phyloP scores from a whole-genome alignment of 2,113 vertebrate genomes.

The Neogale vison region DNA sequence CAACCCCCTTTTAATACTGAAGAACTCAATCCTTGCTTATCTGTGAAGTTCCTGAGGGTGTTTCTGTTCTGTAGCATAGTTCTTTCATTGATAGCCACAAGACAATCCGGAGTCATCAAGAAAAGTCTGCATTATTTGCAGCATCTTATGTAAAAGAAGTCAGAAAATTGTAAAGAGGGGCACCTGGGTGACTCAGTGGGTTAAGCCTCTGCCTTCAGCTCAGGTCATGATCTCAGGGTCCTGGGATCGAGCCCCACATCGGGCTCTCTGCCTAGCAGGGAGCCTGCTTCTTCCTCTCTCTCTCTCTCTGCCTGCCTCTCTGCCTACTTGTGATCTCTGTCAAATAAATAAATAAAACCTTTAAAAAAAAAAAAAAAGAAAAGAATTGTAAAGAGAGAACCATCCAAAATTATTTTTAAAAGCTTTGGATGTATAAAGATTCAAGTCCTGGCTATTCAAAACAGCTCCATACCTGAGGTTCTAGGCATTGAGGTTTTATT shows the following conservation, averaged over 20 bases:
- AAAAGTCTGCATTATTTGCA: neutral
- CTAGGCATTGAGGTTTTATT: conserved; percentile 1
- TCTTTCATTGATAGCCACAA: neutral
- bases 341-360: too few species aligned
- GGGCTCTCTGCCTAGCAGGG: too few species aligned
- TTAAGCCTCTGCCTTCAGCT: too few species aligned
- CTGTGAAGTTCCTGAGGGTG: neutral
- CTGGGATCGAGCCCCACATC: too few species aligned
- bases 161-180: conserved; percentile 1
- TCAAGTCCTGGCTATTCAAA: conserved; percentile 19
- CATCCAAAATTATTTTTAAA: conserved; percentile 28
- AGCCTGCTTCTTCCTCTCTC: too few species aligned
- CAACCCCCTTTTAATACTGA: neutral
- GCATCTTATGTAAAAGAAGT: conserved; percentile 18
- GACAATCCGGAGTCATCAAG: conserved; percentile 30
- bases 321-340: too few species aligned
- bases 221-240: too few species aligned
- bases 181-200: too few species aligned
- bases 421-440: neutral
- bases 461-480: neutral
- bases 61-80: neutral
- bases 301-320: too few species aligned
- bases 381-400: neutral
- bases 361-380: too few species aligned
- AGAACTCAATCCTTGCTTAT: neutral